Base-by-base conservation (phyloP, 2,888 invertebrate genomes). In the Branchellion lobata region DNA sequence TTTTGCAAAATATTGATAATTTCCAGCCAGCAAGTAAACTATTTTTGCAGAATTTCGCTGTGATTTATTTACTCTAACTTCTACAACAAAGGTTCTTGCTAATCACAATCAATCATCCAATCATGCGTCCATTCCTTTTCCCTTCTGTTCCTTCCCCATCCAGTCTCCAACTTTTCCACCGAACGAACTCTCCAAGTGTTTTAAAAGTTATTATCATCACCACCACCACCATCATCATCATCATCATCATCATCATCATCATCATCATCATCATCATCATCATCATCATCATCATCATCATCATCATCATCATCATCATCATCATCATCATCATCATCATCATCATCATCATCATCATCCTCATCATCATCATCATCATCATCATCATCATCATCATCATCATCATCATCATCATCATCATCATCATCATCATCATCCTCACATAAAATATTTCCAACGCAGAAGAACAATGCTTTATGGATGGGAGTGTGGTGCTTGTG, bases 161-260 rank as follows among this genome's bases (percentile, higher is more conserved):
- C n/a, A n/a, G n/a, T n/a, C n/a, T n/a, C n/a, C n/a, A n/a, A n/a
- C n/a, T n/a, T n/a, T n/a, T n/a, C n/a, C n/a, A n/a, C n/a, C n/a
- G n/a, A n/a, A n/a, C n/a, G n/a, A n/a, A n/a, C n/a, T n/a, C n/a
- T n/a, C n/a, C n/a, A n/a, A n/a, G n/a, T n/a, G n/a, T n/a, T n/a
- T n/a, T n/a, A n/a, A n/a, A 24, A 21, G 53, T 24, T 29, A 51
- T 24, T 51, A 75, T 18, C 68, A 68, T 68, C 68, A 68, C 27
- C 68, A 68, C 68, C 68, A 8, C 24, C 27, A 68, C 68, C 68
- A 68, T 68, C 68, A 24, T 68, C 68, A 68, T 73, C 40, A 31
- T 79, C 36, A 27, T 36, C 36, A 18, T 36, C 36, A 29, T 68
- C 33, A 34, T 3, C 33, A 36, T 47, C 68, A 27, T 29, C 33